Percentiles rank a stretch among this genome's conserved stretches.
Evolutionary conservation across 2,113 vertebrate genomes (phyloP).

Genomic region (Cisticola juncidis): DNA sequence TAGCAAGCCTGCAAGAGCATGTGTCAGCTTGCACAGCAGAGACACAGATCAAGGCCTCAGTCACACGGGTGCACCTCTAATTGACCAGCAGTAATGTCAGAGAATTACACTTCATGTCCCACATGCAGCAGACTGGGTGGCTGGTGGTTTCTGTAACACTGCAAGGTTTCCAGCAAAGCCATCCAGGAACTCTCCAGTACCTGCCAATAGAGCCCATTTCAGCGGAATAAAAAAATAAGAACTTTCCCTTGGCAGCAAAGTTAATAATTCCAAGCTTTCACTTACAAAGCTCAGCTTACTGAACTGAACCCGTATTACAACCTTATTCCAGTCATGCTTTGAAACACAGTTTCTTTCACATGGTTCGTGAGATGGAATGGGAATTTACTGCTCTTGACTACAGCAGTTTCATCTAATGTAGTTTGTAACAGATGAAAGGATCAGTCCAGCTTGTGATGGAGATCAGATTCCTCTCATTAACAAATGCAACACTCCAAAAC

Average conservation of each 20-base stretch:
- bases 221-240: background rate
- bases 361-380: background rate
- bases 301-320: background rate
- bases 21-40: background rate
- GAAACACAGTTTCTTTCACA: background rate
- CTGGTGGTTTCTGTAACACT: background rate
- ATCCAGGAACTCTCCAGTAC: background rate
- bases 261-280: background rate
- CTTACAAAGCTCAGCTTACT: background rate
- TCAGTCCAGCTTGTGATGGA: background rate
- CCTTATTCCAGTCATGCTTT: background rate
- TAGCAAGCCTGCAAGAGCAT: background rate
- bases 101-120: background rate
- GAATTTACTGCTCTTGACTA: background rate
- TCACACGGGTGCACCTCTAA: background rate
- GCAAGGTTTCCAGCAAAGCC: constrained; percentile 19
- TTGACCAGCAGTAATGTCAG: background rate
- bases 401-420: background rate
- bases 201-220: background rate
- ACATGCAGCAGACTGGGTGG: background rate
- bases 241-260: background rate
- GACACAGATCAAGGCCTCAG: background rate
- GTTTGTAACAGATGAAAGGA: background rate
- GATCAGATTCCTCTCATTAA: background rate
- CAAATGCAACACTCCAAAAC: background rate